A percentile compares a stretch with the other conserved stretches of the same genome.
Evolutionary conservation across 1,140 invertebrate genomes (phyloP).

Genomic region (Conus betulinus): DNA sequence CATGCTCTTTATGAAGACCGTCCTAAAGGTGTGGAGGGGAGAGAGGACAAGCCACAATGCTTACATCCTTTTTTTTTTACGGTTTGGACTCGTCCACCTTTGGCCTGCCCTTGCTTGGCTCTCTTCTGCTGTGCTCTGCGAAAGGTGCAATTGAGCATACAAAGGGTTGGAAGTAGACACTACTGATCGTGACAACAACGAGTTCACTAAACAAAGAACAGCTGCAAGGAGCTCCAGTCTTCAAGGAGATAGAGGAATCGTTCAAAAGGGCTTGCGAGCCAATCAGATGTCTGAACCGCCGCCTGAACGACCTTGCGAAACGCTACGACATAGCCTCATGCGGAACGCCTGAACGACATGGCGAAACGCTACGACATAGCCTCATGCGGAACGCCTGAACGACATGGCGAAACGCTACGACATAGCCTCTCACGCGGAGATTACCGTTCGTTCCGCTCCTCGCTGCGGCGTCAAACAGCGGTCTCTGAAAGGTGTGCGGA

Average conservation of each 20-base stretch:
- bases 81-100: not conserved
- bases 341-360: slow-evolving; percentile 61
- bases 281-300: slow-evolving; percentile 60
- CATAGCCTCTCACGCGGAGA: slow-evolving; percentile 57
- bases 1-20: too few relatives aligned
- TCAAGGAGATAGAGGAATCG: slow-evolving; percentile 50
- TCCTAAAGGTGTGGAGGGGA: not conserved
- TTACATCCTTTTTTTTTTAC: not conserved
- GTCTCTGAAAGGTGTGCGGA: too few relatives aligned
- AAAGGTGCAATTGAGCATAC: not conserved
- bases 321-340: too few relatives aligned
- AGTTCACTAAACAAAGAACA: not conserved
- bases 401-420: slow-evolving; percentile 63
- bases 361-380: slow-evolving; percentile 62
- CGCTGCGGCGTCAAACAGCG: slow-evolving; percentile 56
- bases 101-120: not conserved
- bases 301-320: too few relatives aligned
- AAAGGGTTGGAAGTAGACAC: not conserved
- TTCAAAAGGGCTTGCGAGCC: slow-evolving; percentile 63
- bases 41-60: not conserved
- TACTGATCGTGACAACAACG: not conserved
- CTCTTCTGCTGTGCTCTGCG: not conserved
- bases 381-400: slow-evolving; percentile 55
- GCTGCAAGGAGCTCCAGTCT: slow-evolving; percentile 41
- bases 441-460: slow-evolving; percentile 62